These are phyloP conservation scores for Calephelis nemesis DNA, from an alignment of 1,140 invertebrate genomes.

Conservation along the genomic window DNA sequence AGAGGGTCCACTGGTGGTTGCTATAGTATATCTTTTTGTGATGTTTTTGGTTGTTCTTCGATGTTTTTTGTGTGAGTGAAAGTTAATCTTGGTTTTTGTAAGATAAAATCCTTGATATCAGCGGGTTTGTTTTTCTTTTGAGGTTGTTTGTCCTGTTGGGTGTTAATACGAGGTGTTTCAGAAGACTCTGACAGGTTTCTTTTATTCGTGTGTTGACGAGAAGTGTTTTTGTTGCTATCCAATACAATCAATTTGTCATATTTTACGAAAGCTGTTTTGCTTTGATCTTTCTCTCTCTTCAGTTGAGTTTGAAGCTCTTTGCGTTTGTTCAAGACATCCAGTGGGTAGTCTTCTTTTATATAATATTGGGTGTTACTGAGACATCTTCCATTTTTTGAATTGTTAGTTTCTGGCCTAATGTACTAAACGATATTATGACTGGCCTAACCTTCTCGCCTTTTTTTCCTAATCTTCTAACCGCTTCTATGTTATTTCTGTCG, in stretches of 20 bases:
- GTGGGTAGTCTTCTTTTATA: conserved; percentile 23
- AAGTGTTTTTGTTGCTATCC: no score
- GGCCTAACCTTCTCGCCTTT: conserved; percentile 15
- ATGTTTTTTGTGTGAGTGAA: no score
- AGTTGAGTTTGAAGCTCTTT: neutral
- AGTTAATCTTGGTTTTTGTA: no score
- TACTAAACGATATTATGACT: conserved; percentile 11
- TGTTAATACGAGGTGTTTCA: no score
- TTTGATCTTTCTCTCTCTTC: neutral
- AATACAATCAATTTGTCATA: neutral
- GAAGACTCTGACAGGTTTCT: no score
- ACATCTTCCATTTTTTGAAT: conserved; percentile 15
- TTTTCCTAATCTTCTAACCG: conserved; percentile 9
- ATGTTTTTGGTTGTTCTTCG: no score
- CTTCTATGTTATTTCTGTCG: neutral
- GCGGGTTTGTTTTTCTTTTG: no score
- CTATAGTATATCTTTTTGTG: no score
- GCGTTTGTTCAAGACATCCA: conserved; percentile 16
- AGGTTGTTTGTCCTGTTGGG: no score
- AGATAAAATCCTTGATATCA: no score
- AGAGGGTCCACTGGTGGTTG: no score
- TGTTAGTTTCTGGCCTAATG: conserved; percentile 19
- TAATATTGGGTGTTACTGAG: conserved; percentile 16
- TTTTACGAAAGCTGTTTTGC: conserved; percentile 1
- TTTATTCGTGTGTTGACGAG: no score